These are phyloP conservation scores for Dasypogon diadema DNA, from an alignment of 2,888 invertebrate species.

Conservation along the genomic window DNA sequence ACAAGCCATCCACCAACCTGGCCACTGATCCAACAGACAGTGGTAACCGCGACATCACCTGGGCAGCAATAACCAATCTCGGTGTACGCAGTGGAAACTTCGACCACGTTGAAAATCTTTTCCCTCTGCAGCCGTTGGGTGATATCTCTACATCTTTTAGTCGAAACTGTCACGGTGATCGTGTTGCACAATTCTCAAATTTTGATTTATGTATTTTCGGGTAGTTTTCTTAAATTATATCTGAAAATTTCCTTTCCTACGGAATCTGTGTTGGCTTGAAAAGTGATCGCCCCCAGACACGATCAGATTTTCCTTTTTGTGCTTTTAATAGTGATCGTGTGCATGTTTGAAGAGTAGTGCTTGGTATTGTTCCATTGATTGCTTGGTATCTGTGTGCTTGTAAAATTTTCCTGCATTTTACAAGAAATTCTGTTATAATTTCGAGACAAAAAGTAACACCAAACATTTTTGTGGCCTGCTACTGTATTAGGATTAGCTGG, in stretches of 20 bases:
- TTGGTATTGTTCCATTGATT: constrained; percentile 29
- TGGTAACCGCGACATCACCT: constrained; percentile 56
- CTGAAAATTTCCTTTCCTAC: constrained; percentile 3
- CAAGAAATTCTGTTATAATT: neutral
- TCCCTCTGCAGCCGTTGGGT: constrained; percentile 59
- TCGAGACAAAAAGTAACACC: neutral
- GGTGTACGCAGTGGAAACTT: constrained; percentile 13
- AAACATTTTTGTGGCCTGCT: constrained; percentile 1
- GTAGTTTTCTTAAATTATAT: neutral
- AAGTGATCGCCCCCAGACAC: constrained; percentile 31
- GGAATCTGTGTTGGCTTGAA: constrained; percentile 12
- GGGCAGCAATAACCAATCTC: constrained; percentile 33
- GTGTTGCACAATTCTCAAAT: constrained; percentile 25
- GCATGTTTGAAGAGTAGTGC: constrained; percentile 28
- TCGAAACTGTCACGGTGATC: constrained; percentile 15
- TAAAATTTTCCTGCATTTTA: constrained; percentile 12
- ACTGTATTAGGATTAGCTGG: constrained; percentile 20
- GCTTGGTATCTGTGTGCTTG: constrained; percentile 5
- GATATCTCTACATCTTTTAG: constrained; percentile 53
- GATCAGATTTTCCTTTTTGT: constrained; percentile 42
- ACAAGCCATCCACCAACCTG: constrained; percentile 34
- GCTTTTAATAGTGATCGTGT: constrained; percentile 23
- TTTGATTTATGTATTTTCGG: neutral
- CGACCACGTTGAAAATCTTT: constrained; percentile 21
- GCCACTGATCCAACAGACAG: constrained; percentile 45